Base-by-base conservation (phyloP, 2,797 vertebrate genomes). In the Novumbra hubbsi region DNA sequence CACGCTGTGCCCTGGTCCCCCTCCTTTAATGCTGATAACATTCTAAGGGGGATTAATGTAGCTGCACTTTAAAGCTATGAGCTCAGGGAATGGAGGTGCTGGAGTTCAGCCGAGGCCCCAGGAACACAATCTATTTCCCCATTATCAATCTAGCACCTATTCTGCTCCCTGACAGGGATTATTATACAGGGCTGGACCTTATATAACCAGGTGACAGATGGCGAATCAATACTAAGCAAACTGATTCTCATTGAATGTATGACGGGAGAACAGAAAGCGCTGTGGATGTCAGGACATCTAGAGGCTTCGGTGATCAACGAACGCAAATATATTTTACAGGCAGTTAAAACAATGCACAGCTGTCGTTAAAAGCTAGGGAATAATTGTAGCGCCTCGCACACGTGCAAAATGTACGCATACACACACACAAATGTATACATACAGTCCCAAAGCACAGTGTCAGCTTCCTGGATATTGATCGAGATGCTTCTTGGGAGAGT, bases 61-160 rank as follows among this genome's bases (percentile, higher is more conserved):
- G 60, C 63, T 27, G 65, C 69, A 45, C 21, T 60, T 41, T 45
- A 72, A 72, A 48, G 45, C 66, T 24, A 2, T 27, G 28, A 62
- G 28, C 55, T 38, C 55, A 71, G 34, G 32, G 60, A 27, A 8
- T 21, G 66, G n/a, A 17, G 32, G 34, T 24, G 28, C 49, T 15
- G 21, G 21, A 17, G 30, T 27, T 60, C 19, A 27, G 55, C 48
- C 14, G 57, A 73, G 73, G 76, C 70, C 73, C 70, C 63, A 48
- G 32, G 21, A 66, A 24, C 1, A 62, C 17, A 24, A 87, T 88
- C 79, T 57, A 87, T 85, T 83, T 66, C 64, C 70, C 72, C 73
- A 83, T 90, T 84, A 92, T 86, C 81, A 85, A 86, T 92, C 89
- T 82, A 84, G 81, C 88, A 73, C 79, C 89, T 86, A 83, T 90